Percentiles rank a stretch among this genome's conserved stretches.
phyloP scores from a whole-genome alignment of 2,113 vertebrate genomes.

The Paralichthys olivaceus region DNA sequence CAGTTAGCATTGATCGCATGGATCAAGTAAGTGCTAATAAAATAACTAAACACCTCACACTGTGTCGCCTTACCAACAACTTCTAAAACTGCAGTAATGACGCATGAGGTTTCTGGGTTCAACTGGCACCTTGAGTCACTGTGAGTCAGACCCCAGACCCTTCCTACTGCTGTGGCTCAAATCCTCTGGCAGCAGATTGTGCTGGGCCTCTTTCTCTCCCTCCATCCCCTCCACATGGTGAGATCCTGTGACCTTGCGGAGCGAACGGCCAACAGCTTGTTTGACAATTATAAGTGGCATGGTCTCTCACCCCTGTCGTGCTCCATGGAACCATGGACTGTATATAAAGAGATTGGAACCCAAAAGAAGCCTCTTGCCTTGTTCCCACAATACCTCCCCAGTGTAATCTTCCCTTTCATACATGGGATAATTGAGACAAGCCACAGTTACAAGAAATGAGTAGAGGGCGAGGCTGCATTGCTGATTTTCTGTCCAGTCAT shows the following conservation, averaged over 20 bases:
- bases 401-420: conserved; percentile 60
- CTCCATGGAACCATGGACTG: conserved; percentile 18
- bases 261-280: conserved; percentile 51
- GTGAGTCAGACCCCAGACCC: conserved; percentile 62
- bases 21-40: conserved; percentile 2
- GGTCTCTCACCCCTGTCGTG: conserved; percentile 51
- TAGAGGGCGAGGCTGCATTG: conserved; percentile 36
- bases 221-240: conserved; percentile 25
- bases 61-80: not conserved
- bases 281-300: conserved; percentile 71
- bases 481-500: conserved; percentile 42
- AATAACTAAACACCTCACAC: conserved; percentile 6
- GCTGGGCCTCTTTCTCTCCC: conserved; percentile 47
- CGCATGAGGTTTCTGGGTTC: conserved; percentile 65
- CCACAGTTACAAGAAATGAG: conserved; percentile 59
- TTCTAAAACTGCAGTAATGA: conserved; percentile 52
- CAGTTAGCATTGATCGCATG: not conserved
- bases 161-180: conserved; percentile 56
- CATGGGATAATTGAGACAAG: conserved; percentile 47
- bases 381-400: conserved; percentile 63
- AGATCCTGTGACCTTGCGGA: conserved; percentile 59
- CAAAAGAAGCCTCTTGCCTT: conserved; percentile 57
- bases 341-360: conserved; percentile 34
- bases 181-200: conserved; percentile 45
- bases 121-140: conserved; percentile 43